Percentiles rank a stretch among this genome's conserved stretches.
phyloP scores from a whole-genome alignment of 2,888 invertebrate species.

The Nomada ruficornis region DNA sequence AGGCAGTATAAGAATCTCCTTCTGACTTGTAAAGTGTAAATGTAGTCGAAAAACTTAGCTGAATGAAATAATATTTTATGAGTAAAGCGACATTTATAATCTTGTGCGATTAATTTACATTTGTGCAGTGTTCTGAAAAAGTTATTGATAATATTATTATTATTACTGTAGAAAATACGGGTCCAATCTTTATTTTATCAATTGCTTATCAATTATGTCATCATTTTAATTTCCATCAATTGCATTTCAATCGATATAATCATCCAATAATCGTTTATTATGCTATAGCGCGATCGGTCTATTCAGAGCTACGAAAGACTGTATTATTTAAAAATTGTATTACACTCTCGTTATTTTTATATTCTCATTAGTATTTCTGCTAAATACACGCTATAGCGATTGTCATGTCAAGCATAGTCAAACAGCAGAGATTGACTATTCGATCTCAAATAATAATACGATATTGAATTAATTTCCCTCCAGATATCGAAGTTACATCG shows the following conservation, averaged over 20 bases:
- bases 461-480: not conserved
- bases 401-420: constrained; percentile 30
- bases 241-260: not conserved
- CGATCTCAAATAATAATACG: not conserved
- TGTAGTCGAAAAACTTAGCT: constrained; percentile 11
- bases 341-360: not conserved
- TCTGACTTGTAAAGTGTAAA: constrained; percentile 24
- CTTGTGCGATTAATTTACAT: constrained; percentile 56
- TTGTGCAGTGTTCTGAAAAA: constrained; percentile 36
- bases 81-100: not conserved
- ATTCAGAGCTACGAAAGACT: not conserved
- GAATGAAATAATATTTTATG: not conserved
- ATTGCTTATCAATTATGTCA: not conserved
- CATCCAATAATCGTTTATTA: not conserved
- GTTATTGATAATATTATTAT: not conserved
- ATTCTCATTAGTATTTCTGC: constrained; percentile 5
- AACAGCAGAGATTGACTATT: not conserved
- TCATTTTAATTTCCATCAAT: not conserved
- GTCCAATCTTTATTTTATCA: constrained; percentile 5
- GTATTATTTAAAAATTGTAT: not conserved
- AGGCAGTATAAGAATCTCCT: constrained; percentile 50
- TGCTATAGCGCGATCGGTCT: not conserved
- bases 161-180: constrained; percentile 11
- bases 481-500: not conserved
- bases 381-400: constrained; percentile 39